phyloP scores from a whole-genome alignment of 1,140 invertebrate genomes.

The Achroia grisella region DNA sequence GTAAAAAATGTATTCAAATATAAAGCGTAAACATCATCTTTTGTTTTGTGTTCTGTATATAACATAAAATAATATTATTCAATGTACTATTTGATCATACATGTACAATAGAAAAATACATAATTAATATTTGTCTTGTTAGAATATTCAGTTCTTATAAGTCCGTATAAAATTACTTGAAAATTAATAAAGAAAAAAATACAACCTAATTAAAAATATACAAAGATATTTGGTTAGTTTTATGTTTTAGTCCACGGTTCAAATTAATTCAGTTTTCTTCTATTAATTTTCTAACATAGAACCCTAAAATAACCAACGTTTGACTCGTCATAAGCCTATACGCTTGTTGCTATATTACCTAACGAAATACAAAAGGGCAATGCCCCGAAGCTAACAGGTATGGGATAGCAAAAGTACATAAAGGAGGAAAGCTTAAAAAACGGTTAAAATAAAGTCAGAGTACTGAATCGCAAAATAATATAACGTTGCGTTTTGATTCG shows the following conservation, averaged over 20 bases:
- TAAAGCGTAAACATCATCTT: too few relatives aligned
- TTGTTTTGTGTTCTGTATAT: too few relatives aligned
- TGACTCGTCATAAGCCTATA: conserved; percentile 27
- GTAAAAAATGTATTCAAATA: too few relatives aligned
- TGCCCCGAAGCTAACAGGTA: conserved; percentile 63
- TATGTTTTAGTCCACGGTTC: too few relatives aligned
- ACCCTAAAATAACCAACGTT: conserved; percentile 24
- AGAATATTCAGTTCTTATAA: too few relatives aligned
- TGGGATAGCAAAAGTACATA: conserved; percentile 59
- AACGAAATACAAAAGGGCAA: conserved; percentile 48
- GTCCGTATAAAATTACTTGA: too few relatives aligned
- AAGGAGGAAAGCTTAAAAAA: conserved; percentile 64
- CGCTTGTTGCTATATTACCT: conserved; percentile 47
- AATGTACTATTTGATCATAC: too few relatives aligned
- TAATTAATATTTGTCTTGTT: neutral
- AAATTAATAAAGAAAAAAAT: too few relatives aligned
- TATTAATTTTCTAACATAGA: conserved; percentile 1
- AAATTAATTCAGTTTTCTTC: neutral
- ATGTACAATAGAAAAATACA: neutral
- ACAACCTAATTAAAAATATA: conserved; percentile 3
- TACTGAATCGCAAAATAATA: conserved; percentile 54
- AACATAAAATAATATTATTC: too few relatives aligned
- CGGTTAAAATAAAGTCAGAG: conserved; percentile 60
- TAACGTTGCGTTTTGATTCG: conserved; percentile 48
- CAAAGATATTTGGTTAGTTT: too few relatives aligned